Evolutionary conservation across 2,888 invertebrate species (phyloP).

Genomic region (Fabriciana adippe): DNA sequence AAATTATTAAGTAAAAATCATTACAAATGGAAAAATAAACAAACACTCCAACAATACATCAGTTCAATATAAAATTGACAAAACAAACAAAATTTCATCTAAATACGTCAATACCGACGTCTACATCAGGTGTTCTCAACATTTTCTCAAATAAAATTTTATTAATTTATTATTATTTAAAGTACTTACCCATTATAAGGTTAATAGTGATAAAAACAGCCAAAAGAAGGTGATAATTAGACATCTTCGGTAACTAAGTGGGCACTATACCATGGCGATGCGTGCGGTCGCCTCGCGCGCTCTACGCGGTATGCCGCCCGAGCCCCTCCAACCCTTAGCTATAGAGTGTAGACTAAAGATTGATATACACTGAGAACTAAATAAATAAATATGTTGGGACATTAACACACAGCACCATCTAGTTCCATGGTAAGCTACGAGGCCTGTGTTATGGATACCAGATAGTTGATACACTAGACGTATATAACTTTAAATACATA

Average conservation of each 20-base stretch:
- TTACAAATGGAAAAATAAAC: background rate
- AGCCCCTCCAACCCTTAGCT: constrained; percentile 36
- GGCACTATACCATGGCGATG: constrained; percentile 48
- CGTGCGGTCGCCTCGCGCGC: constrained; percentile 54
- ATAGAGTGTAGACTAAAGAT: constrained; percentile 16
- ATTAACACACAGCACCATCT: no score
- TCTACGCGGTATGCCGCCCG: constrained; percentile 48
- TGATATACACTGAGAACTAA: constrained; percentile 14
- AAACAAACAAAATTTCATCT: constrained; percentile 11
- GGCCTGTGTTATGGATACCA: no score
- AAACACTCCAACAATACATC: background rate
- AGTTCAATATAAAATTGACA: constrained; percentile 9
- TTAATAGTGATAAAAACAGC: constrained; percentile 59
- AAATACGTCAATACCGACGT: constrained; percentile 9
- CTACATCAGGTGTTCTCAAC: constrained; percentile 1
- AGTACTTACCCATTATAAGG: constrained; percentile 62
- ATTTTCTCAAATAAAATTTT: background rate
- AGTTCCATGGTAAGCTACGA: no score
- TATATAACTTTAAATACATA: no score
- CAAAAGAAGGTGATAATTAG: constrained; percentile 58
- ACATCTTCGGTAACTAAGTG: constrained; percentile 58
- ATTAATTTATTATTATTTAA: background rate
- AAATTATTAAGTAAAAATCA: no score
- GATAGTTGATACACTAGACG: no score
- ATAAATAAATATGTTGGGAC: no score